Evolutionary conservation across 1,140 invertebrate species (phyloP).

Genomic region (Halyomorpha halys): DNA sequence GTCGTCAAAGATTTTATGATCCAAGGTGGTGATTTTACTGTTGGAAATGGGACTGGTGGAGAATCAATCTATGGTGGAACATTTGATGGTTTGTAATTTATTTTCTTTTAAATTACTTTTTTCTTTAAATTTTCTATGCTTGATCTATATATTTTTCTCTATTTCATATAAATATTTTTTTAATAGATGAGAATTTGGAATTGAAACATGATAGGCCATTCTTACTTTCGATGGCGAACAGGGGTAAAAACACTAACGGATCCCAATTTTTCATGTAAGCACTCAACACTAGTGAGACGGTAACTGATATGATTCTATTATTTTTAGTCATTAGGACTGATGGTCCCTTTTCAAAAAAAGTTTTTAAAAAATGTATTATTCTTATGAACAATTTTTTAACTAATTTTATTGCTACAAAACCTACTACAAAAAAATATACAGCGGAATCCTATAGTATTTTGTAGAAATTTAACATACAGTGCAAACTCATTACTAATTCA

Average conservation of each 20-base stretch:
- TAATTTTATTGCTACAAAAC: too few species aligned
- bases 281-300: background rate
- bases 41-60: slow-evolving; percentile 82
- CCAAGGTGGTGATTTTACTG: slow-evolving; percentile 76
- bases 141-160: background rate
- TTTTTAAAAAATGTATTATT: too few species aligned
- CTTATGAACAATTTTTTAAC: too few species aligned
- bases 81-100: slow-evolving; percentile 56
- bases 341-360: too few species aligned
- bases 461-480: too few species aligned
- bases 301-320: background rate
- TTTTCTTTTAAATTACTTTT: background rate
- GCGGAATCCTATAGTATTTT: too few species aligned
- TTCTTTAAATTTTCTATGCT: slow-evolving; percentile 2
- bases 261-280: slow-evolving; percentile 93
- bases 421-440: too few species aligned
- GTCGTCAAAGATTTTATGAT: slow-evolving; percentile 91
- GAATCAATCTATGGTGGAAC: slow-evolving; percentile 84
- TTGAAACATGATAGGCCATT: slow-evolving; percentile 79
- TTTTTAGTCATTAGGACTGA: too few species aligned
- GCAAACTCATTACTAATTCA: too few species aligned
- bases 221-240: slow-evolving; percentile 91
- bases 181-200: slow-evolving; percentile 80
- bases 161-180: background rate
- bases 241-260: slow-evolving; percentile 92